Base-by-base conservation (phyloP, 1,140 invertebrate species). In the Hypothenemus hampei region DNA sequence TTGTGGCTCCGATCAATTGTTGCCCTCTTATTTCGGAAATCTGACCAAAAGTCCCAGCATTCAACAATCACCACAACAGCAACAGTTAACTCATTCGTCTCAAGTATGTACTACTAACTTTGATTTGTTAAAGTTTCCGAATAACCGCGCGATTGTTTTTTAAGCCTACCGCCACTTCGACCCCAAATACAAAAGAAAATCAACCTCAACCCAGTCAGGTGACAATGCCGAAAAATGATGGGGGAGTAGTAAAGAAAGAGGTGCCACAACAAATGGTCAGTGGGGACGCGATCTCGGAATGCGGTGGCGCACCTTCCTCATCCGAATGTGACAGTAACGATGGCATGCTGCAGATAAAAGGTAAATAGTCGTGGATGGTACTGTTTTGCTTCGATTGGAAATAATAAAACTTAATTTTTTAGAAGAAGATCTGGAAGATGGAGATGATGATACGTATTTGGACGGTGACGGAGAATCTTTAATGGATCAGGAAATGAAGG, bases 1-100 rank as follows among this genome's bases (percentile, higher is more conserved):
- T 3, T 75, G 71, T 56, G 76, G 76, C 6, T 72, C 73, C 0
- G 76, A 78, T 65, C 73, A 72, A 43, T 53, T 71, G 16, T 52
- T 72, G 1, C 67, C 60, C 1, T 22, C 43, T 47, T 51, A 41
- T 50, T 53, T 31, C 58, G 57, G 20, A 56, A 65, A 41, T 54
- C 57, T 29, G 51, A 61, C 52, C 13, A 69, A 69, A 41, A 59
- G 58, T 36, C 61, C 50, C 3, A 21, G n/a, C n/a, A n/a, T n/a
- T n/a, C n/a, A n/a, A n/a, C n/a, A n/a, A n/a, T n/a, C n/a, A n/a
- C n/a, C n/a, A n/a, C n/a, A n/a, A n/a, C n/a, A n/a, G n/a, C n/a
- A n/a, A n/a, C n/a, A n/a, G n/a, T n/a, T n/a, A n/a, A n/a, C n/a
- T n/a, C n/a, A n/a, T n/a, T n/a, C n/a, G n/a, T n/a, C n/a, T n/a